Conservation (phyloP, 2,888 invertebrate genomes). For the Polia nebulosa region DNA sequence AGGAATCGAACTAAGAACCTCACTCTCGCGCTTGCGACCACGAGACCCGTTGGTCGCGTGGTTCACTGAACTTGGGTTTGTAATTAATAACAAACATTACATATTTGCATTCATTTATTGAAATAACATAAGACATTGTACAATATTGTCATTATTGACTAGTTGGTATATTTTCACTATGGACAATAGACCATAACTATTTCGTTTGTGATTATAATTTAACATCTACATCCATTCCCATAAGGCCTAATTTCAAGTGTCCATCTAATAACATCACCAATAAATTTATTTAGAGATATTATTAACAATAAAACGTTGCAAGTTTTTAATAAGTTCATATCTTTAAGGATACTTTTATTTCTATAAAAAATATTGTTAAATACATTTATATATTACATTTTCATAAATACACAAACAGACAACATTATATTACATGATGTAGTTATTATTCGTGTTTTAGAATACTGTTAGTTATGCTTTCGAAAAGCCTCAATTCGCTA, state of each 20-base stretch:
- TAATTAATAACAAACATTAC: conserved; percentile 18
- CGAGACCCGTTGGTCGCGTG: no score
- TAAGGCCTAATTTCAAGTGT: conserved; percentile 70
- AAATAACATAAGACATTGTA: conserved; percentile 73
- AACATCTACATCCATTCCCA: conserved; percentile 63
- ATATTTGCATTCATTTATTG: conserved; percentile 73
- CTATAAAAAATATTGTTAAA: conserved; percentile 72
- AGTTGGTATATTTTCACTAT: conserved; percentile 68
- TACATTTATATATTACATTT: conserved; percentile 74
- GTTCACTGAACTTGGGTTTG: neutral
- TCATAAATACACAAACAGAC: conserved; percentile 69
- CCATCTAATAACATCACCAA: conserved; percentile 47
- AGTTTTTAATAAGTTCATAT: conserved; percentile 54
- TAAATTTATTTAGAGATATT: conserved; percentile 47
- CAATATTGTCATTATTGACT: conserved; percentile 73
- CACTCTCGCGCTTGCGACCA: no score
- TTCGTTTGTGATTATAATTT: conserved; percentile 70
- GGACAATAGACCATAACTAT: conserved; percentile 73
- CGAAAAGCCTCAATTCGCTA: conserved; percentile 86
- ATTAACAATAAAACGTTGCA: conserved; percentile 56
- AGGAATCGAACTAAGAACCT: no score
- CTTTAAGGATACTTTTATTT: conserved; percentile 59
- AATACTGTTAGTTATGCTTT: conserved; percentile 84
- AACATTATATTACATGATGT: conserved; percentile 69
- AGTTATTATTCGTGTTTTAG: conserved; percentile 78